Evolutionary conservation across 2,888 invertebrate species (phyloP).

Genomic region (Halocaridina rubra): DNA sequence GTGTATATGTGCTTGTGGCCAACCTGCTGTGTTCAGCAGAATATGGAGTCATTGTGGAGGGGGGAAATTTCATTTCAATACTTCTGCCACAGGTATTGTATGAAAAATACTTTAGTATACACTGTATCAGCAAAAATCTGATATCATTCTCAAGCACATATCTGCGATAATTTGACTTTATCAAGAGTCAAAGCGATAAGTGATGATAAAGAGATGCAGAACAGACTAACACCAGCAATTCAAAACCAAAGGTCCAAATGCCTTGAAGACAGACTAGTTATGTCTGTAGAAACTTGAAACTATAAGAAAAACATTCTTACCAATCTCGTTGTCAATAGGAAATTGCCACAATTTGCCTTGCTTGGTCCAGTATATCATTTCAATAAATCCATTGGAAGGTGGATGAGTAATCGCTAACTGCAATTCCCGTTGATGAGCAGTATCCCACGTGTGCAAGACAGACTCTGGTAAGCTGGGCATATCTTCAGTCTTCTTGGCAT

Average conservation of each 20-base stretch:
- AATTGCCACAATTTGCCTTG: conserved; percentile 96
- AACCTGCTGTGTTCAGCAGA: no score
- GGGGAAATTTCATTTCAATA: no score
- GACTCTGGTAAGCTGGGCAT: neutral
- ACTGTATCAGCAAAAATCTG: no score
- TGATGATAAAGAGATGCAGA: no score
- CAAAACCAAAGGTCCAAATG: conserved; percentile 95
- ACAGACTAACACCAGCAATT: no score
- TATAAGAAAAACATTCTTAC: conserved; percentile 67
- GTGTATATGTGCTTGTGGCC: no score
- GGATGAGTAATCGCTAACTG: conserved; percentile 77
- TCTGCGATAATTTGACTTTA: no score
- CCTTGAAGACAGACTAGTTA: conserved; percentile 81
- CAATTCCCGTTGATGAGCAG: conserved; percentile 76
- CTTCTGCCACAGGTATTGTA: no score
- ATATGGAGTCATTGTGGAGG: no score
- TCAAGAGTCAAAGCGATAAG: no score
- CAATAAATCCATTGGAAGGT: conserved; percentile 90
- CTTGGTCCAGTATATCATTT: conserved; percentile 93
- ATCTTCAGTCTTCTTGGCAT: neutral
- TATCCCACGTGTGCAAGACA: conserved; percentile 73
- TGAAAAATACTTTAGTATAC: no score
- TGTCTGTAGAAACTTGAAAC: conserved; percentile 70
- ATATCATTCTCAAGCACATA: no score
- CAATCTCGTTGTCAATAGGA: conserved; percentile 97